Conservation (phyloP, 2,888 invertebrate genomes). For the Exephanes ischioxanthus region DNA sequence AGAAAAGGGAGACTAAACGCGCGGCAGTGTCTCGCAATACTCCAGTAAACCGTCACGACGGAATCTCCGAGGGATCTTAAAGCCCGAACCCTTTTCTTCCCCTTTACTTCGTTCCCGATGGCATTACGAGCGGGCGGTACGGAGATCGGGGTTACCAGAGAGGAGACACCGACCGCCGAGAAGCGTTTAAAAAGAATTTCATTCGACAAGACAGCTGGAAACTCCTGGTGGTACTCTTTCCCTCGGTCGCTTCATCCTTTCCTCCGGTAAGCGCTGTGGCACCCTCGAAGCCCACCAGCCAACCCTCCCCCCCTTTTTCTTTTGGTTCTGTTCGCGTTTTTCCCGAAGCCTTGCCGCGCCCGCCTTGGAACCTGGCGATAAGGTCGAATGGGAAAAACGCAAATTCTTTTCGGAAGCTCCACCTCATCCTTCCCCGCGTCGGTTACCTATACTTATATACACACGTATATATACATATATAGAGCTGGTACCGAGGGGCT, state of each 20-base stretch:
- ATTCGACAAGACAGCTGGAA: conserved; percentile 59
- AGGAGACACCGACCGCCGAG: conserved; percentile 19
- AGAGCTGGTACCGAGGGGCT: background rate
- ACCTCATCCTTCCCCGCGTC: conserved; percentile 27
- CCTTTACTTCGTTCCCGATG: conserved; percentile 2
- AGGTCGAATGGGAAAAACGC: conserved; percentile 56
- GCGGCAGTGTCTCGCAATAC: conserved; percentile 1
- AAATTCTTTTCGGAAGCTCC: conserved; percentile 45
- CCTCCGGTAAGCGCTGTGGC: conserved; percentile 2
- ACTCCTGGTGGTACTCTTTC: conserved; percentile 7
- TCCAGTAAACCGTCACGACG: conserved; percentile 5
- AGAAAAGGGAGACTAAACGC: background rate
- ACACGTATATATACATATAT: background rate
- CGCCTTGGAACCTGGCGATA: conserved; percentile 44
- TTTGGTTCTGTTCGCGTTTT: background rate
- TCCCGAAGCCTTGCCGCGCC: background rate
- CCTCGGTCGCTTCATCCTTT: conserved; percentile 28
- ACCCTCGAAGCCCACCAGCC: background rate
- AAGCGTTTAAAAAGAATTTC: conserved; percentile 59
- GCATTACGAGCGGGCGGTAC: conserved; percentile 16
- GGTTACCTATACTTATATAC: conserved; percentile 20
- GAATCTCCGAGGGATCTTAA: conserved; percentile 45
- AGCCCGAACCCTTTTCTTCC: conserved; percentile 45
- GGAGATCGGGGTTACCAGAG: conserved; percentile 36
- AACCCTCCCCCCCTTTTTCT: conserved; percentile 5